These are phyloP conservation scores for Melanotaenia trifasciata DNA, from an alignment of 2,797 vertebrate genomes.

Conservation along the genomic window DNA sequence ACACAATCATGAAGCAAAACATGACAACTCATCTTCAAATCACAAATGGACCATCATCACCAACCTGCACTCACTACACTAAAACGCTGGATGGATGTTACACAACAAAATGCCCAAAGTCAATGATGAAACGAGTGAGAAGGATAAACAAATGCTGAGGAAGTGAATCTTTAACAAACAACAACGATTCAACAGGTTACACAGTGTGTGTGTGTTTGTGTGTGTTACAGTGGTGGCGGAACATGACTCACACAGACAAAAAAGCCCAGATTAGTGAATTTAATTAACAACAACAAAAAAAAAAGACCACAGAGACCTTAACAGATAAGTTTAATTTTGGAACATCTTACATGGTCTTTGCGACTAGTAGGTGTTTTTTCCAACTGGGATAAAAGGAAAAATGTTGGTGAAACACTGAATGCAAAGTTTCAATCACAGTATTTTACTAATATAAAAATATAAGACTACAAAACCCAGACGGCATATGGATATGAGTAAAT, in stretches of 20 bases:
- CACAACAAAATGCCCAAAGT: slow-evolving; percentile 28
- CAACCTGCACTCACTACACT: slow-evolving; percentile 33
- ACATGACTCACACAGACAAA: not conserved
- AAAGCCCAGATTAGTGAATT: not conserved
- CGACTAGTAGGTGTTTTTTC: no score
- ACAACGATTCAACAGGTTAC: not conserved
- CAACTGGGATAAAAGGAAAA: no score
- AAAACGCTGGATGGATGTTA: slow-evolving; percentile 39
- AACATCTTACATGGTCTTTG: no score
- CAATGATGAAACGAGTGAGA: slow-evolving; percentile 28
- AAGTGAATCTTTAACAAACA: slow-evolving; percentile 17
- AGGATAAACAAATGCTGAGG: slow-evolving; percentile 22
- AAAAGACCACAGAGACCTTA: not conserved
- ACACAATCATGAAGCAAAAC: slow-evolving; percentile 50
- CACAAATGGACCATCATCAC: slow-evolving; percentile 45
- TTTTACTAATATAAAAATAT: no score
- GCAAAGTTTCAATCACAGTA: no score
- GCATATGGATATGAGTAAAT: no score
- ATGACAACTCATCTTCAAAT: slow-evolving; percentile 19
- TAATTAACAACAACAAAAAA: not conserved
- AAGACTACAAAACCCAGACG: no score
- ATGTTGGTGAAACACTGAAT: no score
- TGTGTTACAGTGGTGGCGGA: not conserved
- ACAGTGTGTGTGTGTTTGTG: not conserved
- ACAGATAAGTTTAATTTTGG: no score